Base-by-base conservation (phyloP, 2,113 vertebrate species). In the Rhea pennata region DNA sequence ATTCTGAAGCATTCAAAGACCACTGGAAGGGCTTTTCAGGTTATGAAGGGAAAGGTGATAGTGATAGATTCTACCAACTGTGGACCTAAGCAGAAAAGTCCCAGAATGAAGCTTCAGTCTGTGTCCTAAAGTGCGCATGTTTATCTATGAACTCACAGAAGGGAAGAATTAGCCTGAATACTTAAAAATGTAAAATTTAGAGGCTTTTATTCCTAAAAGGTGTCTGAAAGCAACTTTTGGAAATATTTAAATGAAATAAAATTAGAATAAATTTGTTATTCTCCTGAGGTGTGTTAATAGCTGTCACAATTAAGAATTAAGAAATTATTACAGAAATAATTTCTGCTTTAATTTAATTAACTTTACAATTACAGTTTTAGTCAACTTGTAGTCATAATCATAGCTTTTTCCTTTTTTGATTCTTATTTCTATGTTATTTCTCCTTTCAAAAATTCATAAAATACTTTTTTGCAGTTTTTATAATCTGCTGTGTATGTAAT, bases 31-130 rank as follows among this genome's bases (percentile, higher is more conserved):
- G 9, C 0, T 36, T 87, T 95, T 77, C 75, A 1, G 26, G 11
- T 54, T n/a, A 46, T 7, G 12, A 79, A 72, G 3, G 1, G 1
- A 2, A n/a, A n/a, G 12, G 15, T 48, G 5, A 59, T 9, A 42
- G 2, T 27, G 69, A 16, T 59, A 13, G 8, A 9, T 51, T 62
- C 27, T 65, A 72, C 27, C 36, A 65, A 61, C 5, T 29, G 3
- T 15, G 29, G 79, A 53, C 4, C 23, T 48, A 72, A 75, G 5
- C 10, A 82, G 2, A 3, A 54, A 39, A 29, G 26, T 58, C 21
- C 31, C 10, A 92, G 12, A 82, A 61, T 8, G 6, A 73, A 48
- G 16, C 15, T 79, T 56, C 54, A 36, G 8, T 4, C 27, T 10
- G 5, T 59, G 12, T 76, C 31, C n/a, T 90, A 24, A 91, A 85